These are phyloP conservation scores for Chymomyza procnemis DNA, from an alignment of 2,888 invertebrate species.

Conservation along the genomic window DNA sequence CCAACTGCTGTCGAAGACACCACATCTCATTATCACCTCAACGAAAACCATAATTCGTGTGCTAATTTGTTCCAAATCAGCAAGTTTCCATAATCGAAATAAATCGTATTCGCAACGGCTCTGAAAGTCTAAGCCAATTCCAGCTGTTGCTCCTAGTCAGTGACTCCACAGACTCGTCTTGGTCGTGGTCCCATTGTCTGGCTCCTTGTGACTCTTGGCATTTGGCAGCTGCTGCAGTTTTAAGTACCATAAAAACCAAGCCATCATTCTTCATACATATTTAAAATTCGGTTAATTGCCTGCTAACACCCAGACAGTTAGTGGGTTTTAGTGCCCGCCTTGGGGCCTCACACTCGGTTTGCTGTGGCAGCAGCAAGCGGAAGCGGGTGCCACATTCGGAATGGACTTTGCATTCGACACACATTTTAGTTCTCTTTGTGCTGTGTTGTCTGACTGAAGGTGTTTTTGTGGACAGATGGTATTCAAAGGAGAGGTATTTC, in stretches of 20 bases:
- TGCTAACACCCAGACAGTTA: not conserved
- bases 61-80: slow-evolving; percentile 75
- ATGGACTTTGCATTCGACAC: not conserved
- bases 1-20: no score
- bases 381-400: not conserved
- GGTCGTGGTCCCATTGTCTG: not conserved
- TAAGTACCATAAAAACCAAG: not conserved
- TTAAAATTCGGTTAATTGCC: slow-evolving; percentile 71
- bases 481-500: no score
- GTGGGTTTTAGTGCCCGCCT: not conserved
- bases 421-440: not conserved
- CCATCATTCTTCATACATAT: slow-evolving; percentile 44
- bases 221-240: not conserved
- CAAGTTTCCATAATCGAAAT: slow-evolving; percentile 74
- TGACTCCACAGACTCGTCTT: no score
- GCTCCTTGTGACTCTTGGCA: not conserved
- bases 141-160: slow-evolving; percentile 21
- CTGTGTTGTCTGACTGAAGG: not conserved
- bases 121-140: slow-evolving; percentile 29
- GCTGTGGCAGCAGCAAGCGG: not conserved
- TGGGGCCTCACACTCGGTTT: not conserved
- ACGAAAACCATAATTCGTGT: not conserved
- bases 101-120: slow-evolving; percentile 62
- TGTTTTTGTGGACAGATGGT: not conserved
- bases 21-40: no score